Conservation (phyloP, 1,140 invertebrate species). For the Zaprionus inermis region DNA sequence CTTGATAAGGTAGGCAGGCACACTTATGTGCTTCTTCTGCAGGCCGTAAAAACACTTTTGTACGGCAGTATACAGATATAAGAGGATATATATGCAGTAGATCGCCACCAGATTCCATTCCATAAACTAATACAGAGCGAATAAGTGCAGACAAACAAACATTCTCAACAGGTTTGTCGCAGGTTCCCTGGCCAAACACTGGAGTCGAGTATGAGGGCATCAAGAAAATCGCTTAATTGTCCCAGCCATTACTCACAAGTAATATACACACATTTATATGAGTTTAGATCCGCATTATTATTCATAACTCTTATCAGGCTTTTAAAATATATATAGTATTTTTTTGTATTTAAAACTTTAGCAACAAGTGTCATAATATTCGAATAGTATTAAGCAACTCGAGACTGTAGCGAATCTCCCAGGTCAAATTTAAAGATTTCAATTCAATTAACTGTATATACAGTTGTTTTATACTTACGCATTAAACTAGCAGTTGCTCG, state of each 20-base stretch:
- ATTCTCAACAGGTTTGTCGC: constrained; percentile 48
- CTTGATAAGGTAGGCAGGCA: constrained; percentile 38
- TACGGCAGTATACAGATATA: background rate
- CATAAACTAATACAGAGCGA: background rate
- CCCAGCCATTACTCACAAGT: constrained; percentile 37
- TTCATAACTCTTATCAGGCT: constrained; percentile 44
- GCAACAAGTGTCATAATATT: constrained; percentile 29
- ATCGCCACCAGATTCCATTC: constrained; percentile 16
- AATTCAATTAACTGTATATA: background rate
- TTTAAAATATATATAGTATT: constrained; percentile 10
- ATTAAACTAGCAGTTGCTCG: constrained; percentile 21
- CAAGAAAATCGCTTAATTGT: constrained; percentile 25
- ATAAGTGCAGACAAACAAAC: constrained; percentile 34
- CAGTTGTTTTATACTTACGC: constrained; percentile 30
- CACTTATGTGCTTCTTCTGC: constrained; percentile 4
- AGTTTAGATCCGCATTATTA: constrained; percentile 46
- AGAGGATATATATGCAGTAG: constrained; percentile 10
- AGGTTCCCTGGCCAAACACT: constrained; percentile 38
- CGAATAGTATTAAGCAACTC: constrained; percentile 13
- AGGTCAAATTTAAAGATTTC: background rate
- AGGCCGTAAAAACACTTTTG: constrained; percentile 28
- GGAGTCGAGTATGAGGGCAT: constrained; percentile 13
- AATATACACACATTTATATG: constrained; percentile 1
- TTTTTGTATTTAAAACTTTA: background rate
- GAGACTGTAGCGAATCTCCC: background rate